These are phyloP conservation scores for Dendrocincla tyrannina DNA, from an alignment of 2,797 vertebrate species.

Conservation along the genomic window DNA sequence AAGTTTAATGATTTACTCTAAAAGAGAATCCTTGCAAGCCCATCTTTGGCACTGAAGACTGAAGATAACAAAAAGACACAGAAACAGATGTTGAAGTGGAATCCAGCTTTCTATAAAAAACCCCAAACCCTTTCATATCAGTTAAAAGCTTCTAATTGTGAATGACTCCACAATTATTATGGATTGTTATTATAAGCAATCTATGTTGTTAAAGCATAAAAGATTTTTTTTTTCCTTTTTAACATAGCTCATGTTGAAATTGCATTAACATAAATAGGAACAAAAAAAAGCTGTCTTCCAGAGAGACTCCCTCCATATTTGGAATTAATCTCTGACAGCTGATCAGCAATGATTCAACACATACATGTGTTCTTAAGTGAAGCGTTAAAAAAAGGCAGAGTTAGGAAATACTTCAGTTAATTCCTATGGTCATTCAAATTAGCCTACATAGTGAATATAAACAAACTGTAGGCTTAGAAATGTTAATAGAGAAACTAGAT, in stretches of 20 bases:
- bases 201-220: not conserved
- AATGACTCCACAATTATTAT: not conserved
- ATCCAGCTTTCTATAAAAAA: not conserved
- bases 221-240: not conserved
- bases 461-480: not conserved
- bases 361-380: not conserved
- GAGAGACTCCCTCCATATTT: not conserved
- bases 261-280: not conserved
- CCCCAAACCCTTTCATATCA: not conserved
- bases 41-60: not conserved
- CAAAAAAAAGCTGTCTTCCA: not conserved
- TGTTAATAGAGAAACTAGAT: not conserved
- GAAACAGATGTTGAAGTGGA: not conserved
- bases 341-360: not conserved
- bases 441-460: not conserved
- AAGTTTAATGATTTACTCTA: conserved; percentile 1
- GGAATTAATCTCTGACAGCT: not conserved
- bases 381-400: not conserved
- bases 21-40: not conserved
- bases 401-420: not conserved
- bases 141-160: not conserved
- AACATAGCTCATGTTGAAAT: not conserved
- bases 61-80: not conserved
- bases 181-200: not conserved
- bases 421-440: not conserved